A percentile compares a stretch with the other conserved stretches of the same genome.
phyloP scores from a whole-genome alignment of 2,113 vertebrate species.

The Lutjanus erythropterus region DNA sequence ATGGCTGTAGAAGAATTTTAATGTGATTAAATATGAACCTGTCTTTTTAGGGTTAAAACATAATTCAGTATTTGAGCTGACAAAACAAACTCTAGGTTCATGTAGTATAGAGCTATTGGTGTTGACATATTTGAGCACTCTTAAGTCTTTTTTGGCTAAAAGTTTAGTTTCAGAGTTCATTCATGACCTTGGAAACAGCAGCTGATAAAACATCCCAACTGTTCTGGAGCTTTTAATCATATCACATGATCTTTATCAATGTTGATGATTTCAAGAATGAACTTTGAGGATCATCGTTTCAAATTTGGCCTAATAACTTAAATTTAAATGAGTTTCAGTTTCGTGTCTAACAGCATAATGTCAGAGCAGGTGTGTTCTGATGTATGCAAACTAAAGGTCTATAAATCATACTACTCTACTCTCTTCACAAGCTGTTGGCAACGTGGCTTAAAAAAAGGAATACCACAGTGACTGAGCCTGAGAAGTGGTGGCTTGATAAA shows the following conservation, averaged over 20 bases:
- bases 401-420: neutral
- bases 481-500: neutral
- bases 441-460: neutral
- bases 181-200: too few relatives aligned
- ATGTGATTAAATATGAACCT: too few relatives aligned
- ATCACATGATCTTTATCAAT: neutral
- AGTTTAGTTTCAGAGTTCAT: neutral
- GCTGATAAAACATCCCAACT: neutral
- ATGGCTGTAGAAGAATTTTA: too few relatives aligned
- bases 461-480: neutral
- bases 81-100: too few relatives aligned
- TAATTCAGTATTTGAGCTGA: too few relatives aligned
- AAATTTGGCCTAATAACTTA: neutral
- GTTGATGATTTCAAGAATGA: neutral
- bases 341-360: neutral
- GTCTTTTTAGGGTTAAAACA: too few relatives aligned
- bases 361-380: neutral
- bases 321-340: too few relatives aligned
- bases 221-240: neutral
- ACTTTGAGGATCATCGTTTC: neutral
- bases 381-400: neutral
- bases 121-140: neutral
- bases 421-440: too few relatives aligned
- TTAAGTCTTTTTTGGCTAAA: neutral
- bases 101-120: too few relatives aligned